Evolutionary conservation across 1,140 invertebrate genomes (phyloP).

Genomic region (Dolichoris vasculosae): DNA sequence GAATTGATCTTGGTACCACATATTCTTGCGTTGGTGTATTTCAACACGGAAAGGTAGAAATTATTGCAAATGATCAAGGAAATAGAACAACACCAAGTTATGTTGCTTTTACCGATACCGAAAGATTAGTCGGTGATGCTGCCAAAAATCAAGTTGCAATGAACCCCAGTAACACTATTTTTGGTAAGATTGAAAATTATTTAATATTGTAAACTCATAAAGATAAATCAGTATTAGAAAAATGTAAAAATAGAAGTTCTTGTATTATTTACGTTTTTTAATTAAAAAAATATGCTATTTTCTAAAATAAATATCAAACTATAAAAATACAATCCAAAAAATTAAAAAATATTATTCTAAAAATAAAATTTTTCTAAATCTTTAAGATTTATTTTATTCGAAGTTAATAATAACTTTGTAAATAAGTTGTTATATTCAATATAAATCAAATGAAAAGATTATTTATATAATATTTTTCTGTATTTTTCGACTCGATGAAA

Average conservation of each 20-base stretch:
- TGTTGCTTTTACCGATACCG: slow-evolving; percentile 92
- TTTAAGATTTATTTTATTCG: too few relatives aligned
- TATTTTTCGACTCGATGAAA: too few relatives aligned
- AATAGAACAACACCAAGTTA: slow-evolving; percentile 93
- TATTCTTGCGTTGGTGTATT: slow-evolving; percentile 88
- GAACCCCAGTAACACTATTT: slow-evolving; percentile 86
- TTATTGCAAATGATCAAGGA: slow-evolving; percentile 94
- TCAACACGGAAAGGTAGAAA: slow-evolving; percentile 90
- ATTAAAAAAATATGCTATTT: neutral
- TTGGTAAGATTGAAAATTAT: slow-evolving; percentile 70
- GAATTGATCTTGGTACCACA: slow-evolving; percentile 86
- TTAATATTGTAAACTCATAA: neutral
- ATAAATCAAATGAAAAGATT: too few relatives aligned
- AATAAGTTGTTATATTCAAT: too few relatives aligned
- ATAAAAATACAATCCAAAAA: neutral
- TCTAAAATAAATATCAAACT: too few relatives aligned
- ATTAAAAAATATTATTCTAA: too few relatives aligned
- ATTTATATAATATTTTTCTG: too few relatives aligned
- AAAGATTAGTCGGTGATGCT: slow-evolving; percentile 90
- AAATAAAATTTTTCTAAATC: too few relatives aligned
- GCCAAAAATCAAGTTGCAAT: slow-evolving; percentile 85
- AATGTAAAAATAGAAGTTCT: neutral
- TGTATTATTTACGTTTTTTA: neutral
- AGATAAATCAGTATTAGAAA: neutral
- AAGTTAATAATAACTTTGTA: too few relatives aligned